Conservation (phyloP, 2,888 invertebrate species). For the Shargacucullia verbasci region DNA sequence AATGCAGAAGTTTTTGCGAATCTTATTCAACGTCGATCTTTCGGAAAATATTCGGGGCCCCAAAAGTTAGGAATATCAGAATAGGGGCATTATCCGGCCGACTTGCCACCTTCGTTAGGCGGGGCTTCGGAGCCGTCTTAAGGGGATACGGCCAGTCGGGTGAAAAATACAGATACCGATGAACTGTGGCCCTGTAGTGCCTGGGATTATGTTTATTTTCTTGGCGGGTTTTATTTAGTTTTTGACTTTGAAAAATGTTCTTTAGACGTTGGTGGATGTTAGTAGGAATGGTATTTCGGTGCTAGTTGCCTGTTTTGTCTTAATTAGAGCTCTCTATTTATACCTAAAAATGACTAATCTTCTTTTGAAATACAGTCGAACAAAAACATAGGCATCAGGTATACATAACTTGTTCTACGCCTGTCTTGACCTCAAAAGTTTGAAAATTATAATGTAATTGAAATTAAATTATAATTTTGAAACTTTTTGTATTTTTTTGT, state of each 20-base stretch:
- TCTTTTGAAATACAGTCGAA: no score
- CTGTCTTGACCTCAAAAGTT: no score
- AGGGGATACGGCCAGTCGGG: constrained; percentile 57
- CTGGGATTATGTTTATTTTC: constrained; percentile 30
- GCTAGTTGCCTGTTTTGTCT: no score
- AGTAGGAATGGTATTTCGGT: no score
- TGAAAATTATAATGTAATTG: no score
- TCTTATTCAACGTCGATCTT: constrained; percentile 44
- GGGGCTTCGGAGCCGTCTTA: constrained; percentile 46
- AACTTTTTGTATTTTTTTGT: constrained; percentile 8
- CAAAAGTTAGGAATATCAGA: constrained; percentile 58
- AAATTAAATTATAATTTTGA: background rate
- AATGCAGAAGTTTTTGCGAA: constrained; percentile 47
- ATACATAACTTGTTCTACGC: no score
- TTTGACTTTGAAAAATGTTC: no score
- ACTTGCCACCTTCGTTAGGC: constrained; percentile 67
- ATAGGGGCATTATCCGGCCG: constrained; percentile 62
- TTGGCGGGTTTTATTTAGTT: background rate
- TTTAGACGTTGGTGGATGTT: no score
- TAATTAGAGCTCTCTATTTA: no score
- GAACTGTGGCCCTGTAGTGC: constrained; percentile 52
- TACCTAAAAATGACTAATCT: no score
- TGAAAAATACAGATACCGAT: constrained; percentile 70
- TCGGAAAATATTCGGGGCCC: constrained; percentile 47
- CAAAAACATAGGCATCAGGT: no score